Conservation (phyloP, 1,140 invertebrate species). For the Scaptomyza montana region DNA sequence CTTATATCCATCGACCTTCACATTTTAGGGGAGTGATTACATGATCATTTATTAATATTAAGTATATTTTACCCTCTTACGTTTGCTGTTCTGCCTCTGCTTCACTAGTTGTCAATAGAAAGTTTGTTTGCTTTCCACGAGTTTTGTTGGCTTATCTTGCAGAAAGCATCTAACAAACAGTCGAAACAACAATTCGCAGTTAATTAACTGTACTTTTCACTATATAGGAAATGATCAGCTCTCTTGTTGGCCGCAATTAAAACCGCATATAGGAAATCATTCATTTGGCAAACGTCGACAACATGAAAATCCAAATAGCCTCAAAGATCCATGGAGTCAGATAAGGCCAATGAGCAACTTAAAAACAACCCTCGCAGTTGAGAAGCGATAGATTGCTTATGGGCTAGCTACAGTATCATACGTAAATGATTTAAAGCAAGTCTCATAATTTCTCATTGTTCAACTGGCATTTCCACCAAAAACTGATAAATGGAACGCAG, state of each 20-base stretch:
- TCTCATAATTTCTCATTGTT: slow-evolving; percentile 80
- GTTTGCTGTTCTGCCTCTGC: slow-evolving; percentile 3
- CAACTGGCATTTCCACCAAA: slow-evolving; percentile 62
- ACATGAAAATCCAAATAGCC: slow-evolving; percentile 44
- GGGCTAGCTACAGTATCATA: slow-evolving; percentile 10
- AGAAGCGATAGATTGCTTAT: slow-evolving; percentile 6
- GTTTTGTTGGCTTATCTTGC: slow-evolving; percentile 49
- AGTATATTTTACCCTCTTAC: neutral
- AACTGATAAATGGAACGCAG: slow-evolving; percentile 72
- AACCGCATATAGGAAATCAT: slow-evolving; percentile 75
- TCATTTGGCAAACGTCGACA: slow-evolving; percentile 67
- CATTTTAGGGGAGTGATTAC: neutral
- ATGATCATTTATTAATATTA: slow-evolving; percentile 5
- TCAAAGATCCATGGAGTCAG: slow-evolving; percentile 39
- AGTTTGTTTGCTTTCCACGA: slow-evolving; percentile 25
- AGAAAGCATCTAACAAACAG: slow-evolving; percentile 49
- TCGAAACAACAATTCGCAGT: slow-evolving; percentile 66
- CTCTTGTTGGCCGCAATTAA: slow-evolving; percentile 64
- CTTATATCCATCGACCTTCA: neutral
- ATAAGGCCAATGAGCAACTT: slow-evolving; percentile 62
- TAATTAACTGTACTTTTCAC: slow-evolving; percentile 70
- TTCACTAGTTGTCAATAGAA: slow-evolving; percentile 30
- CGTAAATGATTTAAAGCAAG: slow-evolving; percentile 79
- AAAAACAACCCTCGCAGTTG: slow-evolving; percentile 45
- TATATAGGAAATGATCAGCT: slow-evolving; percentile 26